Evolutionary conservation across 2,888 invertebrate species (phyloP).

Genomic region (Lumbricus terrestris): DNA sequence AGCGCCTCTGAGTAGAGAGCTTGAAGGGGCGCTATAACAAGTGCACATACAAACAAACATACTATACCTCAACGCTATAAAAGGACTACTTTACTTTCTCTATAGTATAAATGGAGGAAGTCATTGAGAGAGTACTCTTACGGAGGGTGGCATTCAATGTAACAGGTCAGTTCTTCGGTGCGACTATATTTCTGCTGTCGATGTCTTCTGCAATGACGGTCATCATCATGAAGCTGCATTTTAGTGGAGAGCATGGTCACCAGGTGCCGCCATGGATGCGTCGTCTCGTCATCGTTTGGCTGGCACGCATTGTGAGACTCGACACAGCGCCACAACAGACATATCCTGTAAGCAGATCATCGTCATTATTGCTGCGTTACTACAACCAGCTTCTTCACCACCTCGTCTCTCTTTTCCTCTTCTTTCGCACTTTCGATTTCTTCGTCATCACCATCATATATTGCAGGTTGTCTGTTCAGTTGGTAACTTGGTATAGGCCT

Average conservation of each 20-base stretch:
- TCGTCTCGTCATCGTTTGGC: constrained; percentile 37
- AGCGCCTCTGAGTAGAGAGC: no score
- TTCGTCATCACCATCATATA: neutral
- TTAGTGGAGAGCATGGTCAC: constrained; percentile 40
- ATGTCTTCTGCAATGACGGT: constrained; percentile 42
- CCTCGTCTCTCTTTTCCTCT: neutral
- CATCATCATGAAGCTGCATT: constrained; percentile 42
- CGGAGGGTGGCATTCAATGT: neutral
- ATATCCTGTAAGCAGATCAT: neutral
- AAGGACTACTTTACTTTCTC: neutral
- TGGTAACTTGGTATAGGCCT: no score
- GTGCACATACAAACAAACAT: no score
- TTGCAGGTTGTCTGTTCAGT: no score
- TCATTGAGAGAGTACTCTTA: no score
- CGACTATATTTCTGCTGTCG: constrained; percentile 41
- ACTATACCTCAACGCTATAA: neutral
- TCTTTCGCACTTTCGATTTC: neutral
- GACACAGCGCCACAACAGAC: neutral
- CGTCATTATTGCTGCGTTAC: neutral
- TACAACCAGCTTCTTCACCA: neutral
- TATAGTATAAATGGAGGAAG: neutral
- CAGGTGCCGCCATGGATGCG: constrained; percentile 40
- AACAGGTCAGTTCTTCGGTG: constrained; percentile 42
- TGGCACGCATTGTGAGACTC: constrained; percentile 38
- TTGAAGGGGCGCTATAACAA: no score